phyloP scores from a whole-genome alignment of 2,888 invertebrate genomes.

The Strigamia crassipes region DNA sequence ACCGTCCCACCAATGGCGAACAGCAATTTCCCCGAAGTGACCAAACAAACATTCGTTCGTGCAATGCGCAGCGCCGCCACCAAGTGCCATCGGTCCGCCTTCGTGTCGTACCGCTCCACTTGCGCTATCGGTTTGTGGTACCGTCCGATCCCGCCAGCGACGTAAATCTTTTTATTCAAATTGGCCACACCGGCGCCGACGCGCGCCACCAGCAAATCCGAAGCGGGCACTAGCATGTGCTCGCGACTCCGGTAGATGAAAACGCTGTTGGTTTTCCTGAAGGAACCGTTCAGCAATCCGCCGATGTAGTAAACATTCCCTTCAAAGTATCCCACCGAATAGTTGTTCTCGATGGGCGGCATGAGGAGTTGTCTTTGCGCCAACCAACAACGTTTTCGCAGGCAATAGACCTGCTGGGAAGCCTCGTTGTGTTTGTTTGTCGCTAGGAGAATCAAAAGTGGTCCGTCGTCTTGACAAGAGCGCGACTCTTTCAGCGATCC shows the following conservation, averaged over 20 bases:
- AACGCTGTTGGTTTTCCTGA: neutral
- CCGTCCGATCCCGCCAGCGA: conserved; percentile 7
- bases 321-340: neutral
- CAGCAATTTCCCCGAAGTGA: neutral
- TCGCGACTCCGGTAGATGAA: neutral
- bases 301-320: conserved; percentile 36
- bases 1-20: conserved; percentile 19
- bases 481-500: too few species aligned
- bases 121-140: conserved; percentile 18
- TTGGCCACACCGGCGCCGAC: neutral
- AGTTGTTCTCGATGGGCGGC: neutral
- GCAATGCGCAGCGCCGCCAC: neutral
- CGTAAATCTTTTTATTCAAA: neutral
- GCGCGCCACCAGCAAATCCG: conserved; percentile 19
- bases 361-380: neutral
- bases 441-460: neutral
- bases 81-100: neutral
- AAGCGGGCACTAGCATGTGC: neutral
- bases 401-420: conserved; percentile 1
- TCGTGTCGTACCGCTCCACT: conserved; percentile 32
- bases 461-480: neutral
- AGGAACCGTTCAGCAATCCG: neutral
- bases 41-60: neutral
- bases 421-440: neutral
- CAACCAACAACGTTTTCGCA: neutral